Base-by-base conservation (phyloP, 2,888 invertebrate species). In the Neocrepidodera transversa region DNA sequence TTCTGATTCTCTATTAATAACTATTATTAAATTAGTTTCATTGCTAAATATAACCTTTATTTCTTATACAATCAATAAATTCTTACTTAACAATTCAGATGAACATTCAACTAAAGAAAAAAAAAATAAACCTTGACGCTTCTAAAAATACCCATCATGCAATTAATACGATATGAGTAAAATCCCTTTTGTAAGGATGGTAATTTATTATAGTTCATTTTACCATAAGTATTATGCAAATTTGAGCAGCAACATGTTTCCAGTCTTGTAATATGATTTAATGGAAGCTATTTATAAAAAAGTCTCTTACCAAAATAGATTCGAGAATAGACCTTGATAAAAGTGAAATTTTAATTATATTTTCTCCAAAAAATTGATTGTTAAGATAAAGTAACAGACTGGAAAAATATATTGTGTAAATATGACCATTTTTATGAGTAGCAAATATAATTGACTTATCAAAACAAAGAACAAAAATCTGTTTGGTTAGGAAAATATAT, bases 101-200 rank as follows among this genome's bases (percentile, higher is more conserved):
- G 40, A n/a, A 40, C 6, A 5, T 2, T 30, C n/a, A 30, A 30
- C 8, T 10, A 30, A 4, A 32, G 35, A n/a, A 36, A 16, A 20
- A 42, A 42, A 42, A n/a, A n/a, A n/a, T n/a, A n/a, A 42, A 20
- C 42, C 42, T 42, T 42, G 42, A 23, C 1, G 8, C 11, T 18
- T 42, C 42, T 42, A 42, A 42, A 42, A 42, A 42, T 42, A 42
- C 42, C 20, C 20, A 11, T 42, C 42, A 13, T 42, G 42, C 32
- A 32, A 32, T 32, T 32, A 32, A 42, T 17, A 40, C 17, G 40
- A 17, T 40, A 28, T 10, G 28, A 28, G 28, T 28, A n/a, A 42
- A 20, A 42, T 42, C 8, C 42, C 11, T 42, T 42, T 42, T 42
- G 42, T 13, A 23, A 13, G 10, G 13, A 3, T 20, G 5, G 13